These are phyloP conservation scores for Cerceris rybyensis DNA, from an alignment of 2,888 invertebrate genomes.

Conservation along the genomic window DNA sequence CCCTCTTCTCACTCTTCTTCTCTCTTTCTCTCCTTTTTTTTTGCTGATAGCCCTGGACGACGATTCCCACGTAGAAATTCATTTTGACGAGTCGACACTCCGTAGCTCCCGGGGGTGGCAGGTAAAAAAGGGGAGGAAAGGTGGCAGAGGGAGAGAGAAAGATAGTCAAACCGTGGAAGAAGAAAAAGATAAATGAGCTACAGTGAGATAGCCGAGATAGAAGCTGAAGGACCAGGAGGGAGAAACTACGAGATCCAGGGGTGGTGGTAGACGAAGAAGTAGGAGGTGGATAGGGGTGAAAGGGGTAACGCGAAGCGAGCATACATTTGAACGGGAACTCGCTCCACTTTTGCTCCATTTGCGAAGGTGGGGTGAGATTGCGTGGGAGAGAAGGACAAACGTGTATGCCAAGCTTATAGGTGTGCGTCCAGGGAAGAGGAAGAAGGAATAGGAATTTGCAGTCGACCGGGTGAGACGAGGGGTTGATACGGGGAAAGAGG, in stretches of 20 bases:
- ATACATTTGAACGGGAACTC: slow-evolving; percentile 55
- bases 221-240: slow-evolving; percentile 3
- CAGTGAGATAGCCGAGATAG: slow-evolving; percentile 14
- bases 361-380: slow-evolving; percentile 45
- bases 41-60: background rate
- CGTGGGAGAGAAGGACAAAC: slow-evolving; percentile 30
- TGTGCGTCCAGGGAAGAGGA: slow-evolving; percentile 11
- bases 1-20: background rate
- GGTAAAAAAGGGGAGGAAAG: background rate
- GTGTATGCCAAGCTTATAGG: slow-evolving; percentile 9
- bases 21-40: background rate
- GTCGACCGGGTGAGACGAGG: slow-evolving; percentile 31
- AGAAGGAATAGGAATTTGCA: slow-evolving; percentile 28
- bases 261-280: background rate
- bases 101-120: slow-evolving; percentile 1
- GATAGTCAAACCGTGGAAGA: background rate
- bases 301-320: slow-evolving; percentile 43
- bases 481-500: slow-evolving; percentile 9
- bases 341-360: slow-evolving; percentile 69
- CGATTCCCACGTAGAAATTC: slow-evolving; percentile 32
- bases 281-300: slow-evolving; percentile 23
- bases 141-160: background rate
- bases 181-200: slow-evolving; percentile 40
- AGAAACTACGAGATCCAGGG: background rate
- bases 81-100: slow-evolving; percentile 42